Evolutionary conservation across 2,113 vertebrate species (phyloP), one percentile per base, ranked within the genome.

Genomic region (Pterocles gutturalis): DNA sequence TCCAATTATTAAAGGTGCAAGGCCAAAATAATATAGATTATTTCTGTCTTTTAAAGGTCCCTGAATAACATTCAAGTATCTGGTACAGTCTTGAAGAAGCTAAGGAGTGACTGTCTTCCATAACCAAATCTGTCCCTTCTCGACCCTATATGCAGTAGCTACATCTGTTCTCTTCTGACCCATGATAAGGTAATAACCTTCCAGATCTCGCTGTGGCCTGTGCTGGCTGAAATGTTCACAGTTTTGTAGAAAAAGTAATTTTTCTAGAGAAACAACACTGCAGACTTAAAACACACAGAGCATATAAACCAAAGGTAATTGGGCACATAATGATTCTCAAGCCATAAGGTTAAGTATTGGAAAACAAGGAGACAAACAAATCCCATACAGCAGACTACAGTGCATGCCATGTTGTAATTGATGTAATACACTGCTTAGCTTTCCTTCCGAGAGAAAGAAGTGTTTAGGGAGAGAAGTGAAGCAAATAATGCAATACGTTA

Each of bases 351-450:
- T 95, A 97, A 97, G 58, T 61, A 61, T 10, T n/a, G 65, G 90
- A 95, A 97, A 92, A 85, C 80, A 91, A 67, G 81, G 58, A 93
- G 69, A 92, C 91, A 95, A 97, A 96, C 90, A 97, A 97, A 97
- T 80, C 79, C 81, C 82, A 67, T 25, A 34, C 29, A 67, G 31
- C 38, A 78, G 48, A 64, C 29, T 46, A 64, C 0, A 0, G 61
- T 28, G 31, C 65, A 70, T 49, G 76, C 43, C 78, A 45, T 14
- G 49, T 48, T 60, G 55, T 82, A 94, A 81, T 81, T 82, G 81
- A 91, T 92, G 67, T 46, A 89, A 79, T 41, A 62, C 54, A 48
- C 33, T 82, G 82, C 72, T 86, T 61, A 78, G 66, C 33, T 64
- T 95, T 94, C 33, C 62, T 91, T 88, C 64, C 36, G 77, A 93